phyloP scores from a whole-genome alignment of 2,113 vertebrate species.

The Oophaga pumilio region DNA sequence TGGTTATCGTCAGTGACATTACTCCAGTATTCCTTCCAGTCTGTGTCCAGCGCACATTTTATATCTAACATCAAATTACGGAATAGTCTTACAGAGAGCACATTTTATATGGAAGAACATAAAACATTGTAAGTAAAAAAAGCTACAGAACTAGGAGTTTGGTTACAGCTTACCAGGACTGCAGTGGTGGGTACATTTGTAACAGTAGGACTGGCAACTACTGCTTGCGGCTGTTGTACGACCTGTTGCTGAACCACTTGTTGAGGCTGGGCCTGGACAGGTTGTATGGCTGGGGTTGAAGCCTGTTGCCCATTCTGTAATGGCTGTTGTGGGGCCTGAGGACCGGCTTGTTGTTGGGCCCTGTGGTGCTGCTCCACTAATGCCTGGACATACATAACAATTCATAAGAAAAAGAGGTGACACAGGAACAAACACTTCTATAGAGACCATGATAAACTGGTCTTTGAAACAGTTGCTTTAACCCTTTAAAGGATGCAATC shows the following conservation, averaged over 20 bases:
- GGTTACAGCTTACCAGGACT: constrained; percentile 83
- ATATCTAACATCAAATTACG: neutral
- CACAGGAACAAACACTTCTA: neutral
- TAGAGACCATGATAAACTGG: neutral
- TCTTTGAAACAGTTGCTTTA: too few relatives aligned
- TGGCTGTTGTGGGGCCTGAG: constrained; percentile 72
- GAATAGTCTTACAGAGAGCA: neutral
- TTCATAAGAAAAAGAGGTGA: neutral
- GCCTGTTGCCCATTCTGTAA: constrained; percentile 69
- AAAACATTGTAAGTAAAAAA: neutral
- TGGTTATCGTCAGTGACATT: neutral
- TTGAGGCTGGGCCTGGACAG: constrained; percentile 70
- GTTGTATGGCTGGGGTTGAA: constrained; percentile 66
- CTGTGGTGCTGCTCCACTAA: constrained; percentile 89
- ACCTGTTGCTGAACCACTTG: constrained; percentile 64
- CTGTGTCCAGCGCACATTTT: neutral
- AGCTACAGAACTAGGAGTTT: neutral
- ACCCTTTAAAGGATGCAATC: too few relatives aligned
- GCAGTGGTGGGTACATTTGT: constrained; percentile 84
- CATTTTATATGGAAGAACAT: neutral
- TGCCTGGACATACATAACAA: constrained; percentile 69
- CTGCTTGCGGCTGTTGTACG: constrained; percentile 73
- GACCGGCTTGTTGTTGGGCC: constrained; percentile 81
- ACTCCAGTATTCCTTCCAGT: too few relatives aligned
- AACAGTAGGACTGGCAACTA: constrained; percentile 76